Evolutionary conservation across 1,140 invertebrate species (phyloP).

Genomic region (Chironomus striatipennis): DNA sequence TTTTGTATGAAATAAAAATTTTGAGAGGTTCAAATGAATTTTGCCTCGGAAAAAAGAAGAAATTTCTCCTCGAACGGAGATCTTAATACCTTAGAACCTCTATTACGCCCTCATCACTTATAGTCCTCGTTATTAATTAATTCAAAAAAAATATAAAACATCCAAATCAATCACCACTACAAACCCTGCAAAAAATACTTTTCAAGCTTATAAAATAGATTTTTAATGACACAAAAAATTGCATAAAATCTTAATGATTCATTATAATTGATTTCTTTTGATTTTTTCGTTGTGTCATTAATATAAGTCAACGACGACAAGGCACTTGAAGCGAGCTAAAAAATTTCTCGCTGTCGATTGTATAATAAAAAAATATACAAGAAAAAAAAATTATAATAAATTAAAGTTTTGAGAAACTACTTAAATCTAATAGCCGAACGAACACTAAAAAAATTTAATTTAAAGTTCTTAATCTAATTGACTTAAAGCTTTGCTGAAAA

Average conservation of each 20-base stretch:
- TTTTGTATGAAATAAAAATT: too few species aligned
- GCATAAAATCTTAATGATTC: neutral
- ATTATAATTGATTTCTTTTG: constrained; percentile 11
- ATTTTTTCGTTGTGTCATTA: neutral
- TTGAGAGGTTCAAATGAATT: too few species aligned
- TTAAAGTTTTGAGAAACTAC: neutral
- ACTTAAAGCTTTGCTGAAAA: too few species aligned
- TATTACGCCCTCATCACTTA: too few species aligned
- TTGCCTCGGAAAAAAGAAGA: too few species aligned
- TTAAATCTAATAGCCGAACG: neutral
- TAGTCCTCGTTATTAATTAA: too few species aligned
- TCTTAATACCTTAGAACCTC: too few species aligned
- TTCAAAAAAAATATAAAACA: too few species aligned
- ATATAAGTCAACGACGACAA: neutral
- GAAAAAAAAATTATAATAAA: neutral
- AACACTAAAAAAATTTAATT: neutral
- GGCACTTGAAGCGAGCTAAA: neutral
- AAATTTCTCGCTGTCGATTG: neutral
- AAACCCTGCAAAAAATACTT: too few species aligned
- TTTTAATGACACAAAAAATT: neutral
- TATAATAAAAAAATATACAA: neutral
- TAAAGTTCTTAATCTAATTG: constrained; percentile 4
- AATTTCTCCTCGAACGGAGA: too few species aligned
- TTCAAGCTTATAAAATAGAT: too few species aligned
- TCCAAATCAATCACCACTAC: too few species aligned